Percentiles rank a stretch among this genome's conserved stretches.
These are phyloP conservation scores for Luffia ferchaultella DNA, from an alignment of 2,888 invertebrate genomes.

Conservation along the genomic window DNA sequence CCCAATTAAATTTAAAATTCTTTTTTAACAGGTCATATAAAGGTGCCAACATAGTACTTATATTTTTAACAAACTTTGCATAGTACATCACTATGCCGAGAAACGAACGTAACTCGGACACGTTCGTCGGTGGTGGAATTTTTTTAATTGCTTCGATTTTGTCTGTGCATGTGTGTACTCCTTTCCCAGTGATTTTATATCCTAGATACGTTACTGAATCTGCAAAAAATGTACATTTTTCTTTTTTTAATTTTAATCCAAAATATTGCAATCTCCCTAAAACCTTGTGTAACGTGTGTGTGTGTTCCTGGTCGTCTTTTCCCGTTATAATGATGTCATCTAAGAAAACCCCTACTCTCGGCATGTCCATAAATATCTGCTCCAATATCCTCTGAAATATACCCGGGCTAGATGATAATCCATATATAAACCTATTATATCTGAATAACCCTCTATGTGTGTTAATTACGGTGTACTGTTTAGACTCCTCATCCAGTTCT, in stretches of 20 bases:
- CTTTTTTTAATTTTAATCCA: slow-evolving; percentile 10
- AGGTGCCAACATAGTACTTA: slow-evolving; percentile 10
- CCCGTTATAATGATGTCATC: slow-evolving; percentile 16
- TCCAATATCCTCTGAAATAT: slow-evolving; percentile 15
- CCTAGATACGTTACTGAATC: slow-evolving; percentile 17
- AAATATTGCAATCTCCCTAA: slow-evolving; percentile 11
- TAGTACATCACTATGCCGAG: too few species aligned
- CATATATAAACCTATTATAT: slow-evolving; percentile 17
- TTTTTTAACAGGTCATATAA: slow-evolving; percentile 10
- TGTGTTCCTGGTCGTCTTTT: slow-evolving; percentile 6
- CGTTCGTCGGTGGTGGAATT: too few species aligned
- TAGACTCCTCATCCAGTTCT: slow-evolving; percentile 10
- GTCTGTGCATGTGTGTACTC: too few species aligned
- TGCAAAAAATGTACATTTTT: slow-evolving; percentile 14
- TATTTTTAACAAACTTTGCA: too few species aligned
- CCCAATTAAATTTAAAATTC: slow-evolving; percentile 9
- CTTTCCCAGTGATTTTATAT: too few species aligned
- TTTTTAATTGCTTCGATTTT: too few species aligned
- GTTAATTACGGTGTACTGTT: slow-evolving; percentile 13
- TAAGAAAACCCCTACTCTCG: slow-evolving; percentile 11
- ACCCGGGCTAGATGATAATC: slow-evolving; percentile 13
- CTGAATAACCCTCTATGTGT: slow-evolving; percentile 16
- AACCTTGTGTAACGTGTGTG: slow-evolving; percentile 9
- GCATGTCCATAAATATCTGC: slow-evolving; percentile 8
- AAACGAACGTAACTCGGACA: neutral